Percentiles rank a stretch among this genome's conserved stretches.
Evolutionary conservation across 2,888 invertebrate species (phyloP).

Genomic region (Drosophila flavopinicola): DNA sequence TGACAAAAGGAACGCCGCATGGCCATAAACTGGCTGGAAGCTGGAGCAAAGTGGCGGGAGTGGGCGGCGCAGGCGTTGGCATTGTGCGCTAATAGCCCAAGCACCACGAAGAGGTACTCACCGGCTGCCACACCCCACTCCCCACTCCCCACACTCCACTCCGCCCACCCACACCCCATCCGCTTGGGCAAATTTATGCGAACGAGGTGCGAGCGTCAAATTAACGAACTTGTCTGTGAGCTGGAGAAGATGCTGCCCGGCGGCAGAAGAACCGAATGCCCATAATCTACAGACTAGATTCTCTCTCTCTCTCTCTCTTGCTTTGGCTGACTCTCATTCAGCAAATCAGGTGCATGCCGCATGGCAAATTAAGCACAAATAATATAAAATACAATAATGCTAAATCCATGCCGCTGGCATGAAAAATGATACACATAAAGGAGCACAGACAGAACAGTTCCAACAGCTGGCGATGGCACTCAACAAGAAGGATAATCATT

Average conservation of each 20-base stretch:
- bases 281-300: constrained; percentile 2
- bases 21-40: constrained; percentile 32
- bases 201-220: constrained; percentile 78
- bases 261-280: constrained; percentile 16
- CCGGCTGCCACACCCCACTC: constrained; percentile 32
- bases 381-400: constrained; percentile 71
- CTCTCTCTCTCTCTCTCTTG: neutral
- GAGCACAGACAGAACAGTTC: neutral
- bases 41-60: constrained; percentile 22
- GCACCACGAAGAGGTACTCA: constrained; percentile 49
- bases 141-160: neutral
- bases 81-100: constrained; percentile 68
- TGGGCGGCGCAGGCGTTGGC: constrained; percentile 64
- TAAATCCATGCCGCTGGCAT: constrained; percentile 65
- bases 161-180: neutral
- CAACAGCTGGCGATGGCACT: constrained; percentile 20
- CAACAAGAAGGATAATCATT: neutral
- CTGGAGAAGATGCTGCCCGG: constrained; percentile 33
- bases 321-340: constrained; percentile 26
- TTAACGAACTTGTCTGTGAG: constrained; percentile 81
- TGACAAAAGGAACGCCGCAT: constrained; percentile 67
- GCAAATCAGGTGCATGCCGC: constrained; percentile 71
- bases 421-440: constrained; percentile 70
- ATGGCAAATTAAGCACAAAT: constrained; percentile 73
- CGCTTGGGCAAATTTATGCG: constrained; percentile 54